Conservation (phyloP, 2,797 vertebrate species). For the Gymnothorax javanicus region DNA sequence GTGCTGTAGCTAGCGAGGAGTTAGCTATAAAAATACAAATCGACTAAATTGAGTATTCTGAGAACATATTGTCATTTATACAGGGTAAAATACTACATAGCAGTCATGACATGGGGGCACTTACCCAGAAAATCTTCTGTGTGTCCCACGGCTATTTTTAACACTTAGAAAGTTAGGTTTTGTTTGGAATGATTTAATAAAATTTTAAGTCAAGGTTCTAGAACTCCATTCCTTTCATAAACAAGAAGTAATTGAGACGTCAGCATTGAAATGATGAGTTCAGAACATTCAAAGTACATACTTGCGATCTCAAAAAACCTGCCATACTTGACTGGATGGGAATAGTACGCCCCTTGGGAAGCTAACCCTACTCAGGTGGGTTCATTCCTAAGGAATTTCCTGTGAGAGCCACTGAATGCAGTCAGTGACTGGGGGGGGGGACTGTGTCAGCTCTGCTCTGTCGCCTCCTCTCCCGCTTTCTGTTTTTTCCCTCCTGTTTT, state of each 20-base stretch:
- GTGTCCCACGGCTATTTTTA: not conserved
- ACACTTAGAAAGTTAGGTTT: too few species aligned
- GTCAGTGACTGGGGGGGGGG: not conserved
- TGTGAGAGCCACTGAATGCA: not conserved
- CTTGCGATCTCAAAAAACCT: not conserved
- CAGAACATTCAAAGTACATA: too few species aligned
- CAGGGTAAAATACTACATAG: not conserved
- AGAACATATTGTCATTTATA: not conserved
- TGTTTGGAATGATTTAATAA: too few species aligned
- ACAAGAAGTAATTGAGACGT: too few species aligned
- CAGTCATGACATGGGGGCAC: not conserved
- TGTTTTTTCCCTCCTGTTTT: slow-evolving; percentile 31
- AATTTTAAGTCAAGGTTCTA: too few species aligned
- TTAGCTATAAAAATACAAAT: not conserved
- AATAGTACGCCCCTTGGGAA: not conserved
- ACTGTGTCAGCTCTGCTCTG: not conserved
- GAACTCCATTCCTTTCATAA: too few species aligned
- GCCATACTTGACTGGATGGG: not conserved
- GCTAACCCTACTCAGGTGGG: not conserved
- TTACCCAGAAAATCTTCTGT: not conserved
- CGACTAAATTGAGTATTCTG: not conserved
- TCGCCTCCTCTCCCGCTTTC: slow-evolving; percentile 15
- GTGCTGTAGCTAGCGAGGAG: not conserved
- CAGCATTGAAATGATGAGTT: too few species aligned
- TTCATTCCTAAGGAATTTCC: slow-evolving; percentile 1